Evolutionary conservation across 1,140 invertebrate species (phyloP), one percentile per base, ranked within the genome.

Genomic region (Diploscapter pachys): DNA sequence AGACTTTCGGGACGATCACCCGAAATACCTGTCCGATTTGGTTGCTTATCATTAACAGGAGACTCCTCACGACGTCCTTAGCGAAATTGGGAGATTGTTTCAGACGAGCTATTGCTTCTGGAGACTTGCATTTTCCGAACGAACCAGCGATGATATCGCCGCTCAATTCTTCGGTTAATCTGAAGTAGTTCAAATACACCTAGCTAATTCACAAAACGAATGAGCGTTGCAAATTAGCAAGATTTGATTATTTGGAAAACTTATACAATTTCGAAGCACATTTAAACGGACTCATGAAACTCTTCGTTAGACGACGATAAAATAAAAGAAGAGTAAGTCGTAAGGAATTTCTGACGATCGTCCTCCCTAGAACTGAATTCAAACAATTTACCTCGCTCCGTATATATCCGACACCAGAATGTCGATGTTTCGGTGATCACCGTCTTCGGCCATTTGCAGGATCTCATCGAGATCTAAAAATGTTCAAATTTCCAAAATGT

Each of bases 321-420:
- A n/a, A n/a, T n/a, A n/a, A n/a, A n/a, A n/a, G n/a, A n/a, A n/a
- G n/a, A n/a, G n/a, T n/a, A n/a, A n/a, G n/a, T n/a, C n/a, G n/a
- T n/a, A n/a, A n/a, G n/a, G n/a, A n/a, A n/a, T n/a, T n/a, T n/a
- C n/a, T n/a, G 57, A 63, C n/a, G 4, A 54, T 55, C 31, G 31
- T 31, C 31, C 31, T 31, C 31, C 31, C 31, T 31, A 31, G 31
- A 61, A 51, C 74, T 50, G 49, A 57, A 3, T 64, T 5, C 50
- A 4, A 72, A 51, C 54, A 67, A 54, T 59, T 11, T 61, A 79
- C 86, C 90, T 90, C 4, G 90, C 90, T 2, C 91, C 91, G 83
- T 92, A 92, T 78, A 92, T 92, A 81, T 92, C 91, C 82, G 89
- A 89, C 0, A 92, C 90, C 71, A 92, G 86, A 88, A 92, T 90